Base-by-base conservation (phyloP, 37 sponge, comb jelly and placozoan genomes). In the Spongilla lacustris region DNA sequence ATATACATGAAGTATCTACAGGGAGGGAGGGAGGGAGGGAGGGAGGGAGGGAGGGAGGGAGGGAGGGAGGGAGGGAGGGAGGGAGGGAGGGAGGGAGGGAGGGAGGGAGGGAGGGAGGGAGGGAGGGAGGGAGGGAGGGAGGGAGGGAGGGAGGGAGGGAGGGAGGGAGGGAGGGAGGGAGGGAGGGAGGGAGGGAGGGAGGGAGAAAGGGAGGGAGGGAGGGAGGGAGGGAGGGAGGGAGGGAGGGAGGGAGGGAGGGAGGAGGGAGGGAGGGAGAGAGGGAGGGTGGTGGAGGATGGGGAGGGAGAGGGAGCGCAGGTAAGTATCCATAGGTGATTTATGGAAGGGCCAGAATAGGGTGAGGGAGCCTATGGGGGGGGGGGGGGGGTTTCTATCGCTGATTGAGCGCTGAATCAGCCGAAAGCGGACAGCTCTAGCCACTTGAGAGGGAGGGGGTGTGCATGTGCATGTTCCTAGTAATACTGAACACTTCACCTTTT, bases 1-100 rank as follows among this genome's bases (percentile, higher is more conserved):
- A 98, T 93, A 32, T 94, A 86, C 92, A 98, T 92, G 27, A 98
- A 41, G 76, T 96, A 98, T 71, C 96, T 93, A 74, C 28, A 66
- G 49, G 23, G 74, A 23, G 37, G 34, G n/a, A 66, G 67, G 32
- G 49, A 58, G 29, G n/a, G 32, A 32, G 68, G 67, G 8, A 80
- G 80, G 28, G 75, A 28, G 36, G 71, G 69, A 17, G 81, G 74
- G 58, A 76, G 68, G 21, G 70, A 46, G 69, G 75, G 80, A 46
- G 38, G 67, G 22, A 34, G 36, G 50, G 84, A 26, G 50, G 14
- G 36, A 78, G 73, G 3, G 21, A 21, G 27, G 31, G 73, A 25
- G 30, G 73, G 21, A 21, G 21, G 27, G 73, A 72, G 73, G 24
- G 34, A 23, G 75, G 22, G 75, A 8, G 36, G 32, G 33, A 36